Percentiles rank a stretch among this genome's conserved stretches.
Evolutionary conservation across 37 sponge, comb jelly and placozoan genomes (phyloP).

Genomic region (Axinella damicornis): DNA sequence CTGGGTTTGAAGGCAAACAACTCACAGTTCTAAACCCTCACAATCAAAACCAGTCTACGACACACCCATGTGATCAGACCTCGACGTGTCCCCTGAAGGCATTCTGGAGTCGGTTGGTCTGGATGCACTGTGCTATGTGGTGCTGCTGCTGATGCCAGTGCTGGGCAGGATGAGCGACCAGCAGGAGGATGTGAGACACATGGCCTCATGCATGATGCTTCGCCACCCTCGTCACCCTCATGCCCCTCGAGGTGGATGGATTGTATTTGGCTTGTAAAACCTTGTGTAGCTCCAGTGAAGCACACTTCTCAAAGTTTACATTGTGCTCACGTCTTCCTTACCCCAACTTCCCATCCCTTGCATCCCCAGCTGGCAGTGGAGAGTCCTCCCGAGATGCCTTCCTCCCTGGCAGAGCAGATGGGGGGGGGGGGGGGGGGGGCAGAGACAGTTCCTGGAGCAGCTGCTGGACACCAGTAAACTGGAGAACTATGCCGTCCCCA

Average conservation of each 20-base stretch:
- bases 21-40: too few relatives aligned
- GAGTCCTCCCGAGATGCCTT: constrained; percentile 66
- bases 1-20: too few relatives aligned
- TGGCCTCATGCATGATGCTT: constrained; percentile 92
- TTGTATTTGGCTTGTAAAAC: too few relatives aligned
- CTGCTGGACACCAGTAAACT: constrained; percentile 90
- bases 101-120: constrained; percentile 68
- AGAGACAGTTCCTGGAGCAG: constrained; percentile 80
- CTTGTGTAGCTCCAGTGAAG: too few relatives aligned
- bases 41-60: too few relatives aligned
- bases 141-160: constrained; percentile 89
- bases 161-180: constrained; percentile 93
- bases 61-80: too few relatives aligned
- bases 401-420: neutral
- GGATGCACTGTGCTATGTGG: constrained; percentile 76
- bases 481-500: constrained; percentile 71
- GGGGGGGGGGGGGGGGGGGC: too few relatives aligned
- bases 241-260: constrained; percentile 87
- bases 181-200: constrained; percentile 60
- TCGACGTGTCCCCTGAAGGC: constrained; percentile 26
- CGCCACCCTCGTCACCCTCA: constrained; percentile 83
- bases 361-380: constrained; percentile 32
- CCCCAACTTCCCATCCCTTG: neutral
- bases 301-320: too few relatives aligned
- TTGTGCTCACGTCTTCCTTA: too few relatives aligned